Evolutionary conservation across 2,888 invertebrate species (phyloP), one percentile per base, ranked within the genome.

Genomic region (Cyclophora albipunctata): DNA sequence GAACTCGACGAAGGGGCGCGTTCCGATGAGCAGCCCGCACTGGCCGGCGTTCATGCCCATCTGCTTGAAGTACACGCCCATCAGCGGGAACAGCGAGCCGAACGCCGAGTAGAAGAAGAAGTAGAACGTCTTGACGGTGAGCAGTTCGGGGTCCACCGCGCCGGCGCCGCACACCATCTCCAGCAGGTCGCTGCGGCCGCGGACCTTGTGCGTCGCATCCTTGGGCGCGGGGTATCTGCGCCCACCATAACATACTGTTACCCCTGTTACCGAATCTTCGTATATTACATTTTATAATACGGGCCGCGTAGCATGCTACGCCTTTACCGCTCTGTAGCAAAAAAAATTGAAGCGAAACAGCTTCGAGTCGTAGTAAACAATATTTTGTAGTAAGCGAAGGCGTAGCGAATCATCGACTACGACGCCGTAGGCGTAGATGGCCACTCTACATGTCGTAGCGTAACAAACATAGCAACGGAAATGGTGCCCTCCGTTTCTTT

Each of bases 21-120:
- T 94, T 34, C 99, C 99, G 66, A 98, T 96, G n/a, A 97, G 90
- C 51, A 96, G 90, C 4, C 98, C 98, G 72, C 97, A 96, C 78
- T 98, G 98, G 20, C 95, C 95, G 1, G 98, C 96, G 84, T 98
- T 98, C 98, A 99, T 98, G 54, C 98, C 98, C 94, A 99, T 95
- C 90, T 99, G 99, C 89, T 99, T 99, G 91, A 99, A 99, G 88
- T 99, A 99, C 45, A 99, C 97, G 41, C 98, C 99, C 94, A 99
- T 96, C 55, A 99, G 89, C 0, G 99, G 99, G 78, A 99, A 99
- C 7, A 99, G 91, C 1, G 98, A 98, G 4, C 99, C 99, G 78
- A 99, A 99, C 1, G 99, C 98, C 43, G 98, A 97, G 84, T 98
- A 99, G 90, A 99, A 99, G 91, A 98, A 98, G 88, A 99, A 98